These are phyloP conservation scores for Dasyornis broadbenti DNA, from an alignment of 2,113 vertebrate species.

Conservation along the genomic window DNA sequence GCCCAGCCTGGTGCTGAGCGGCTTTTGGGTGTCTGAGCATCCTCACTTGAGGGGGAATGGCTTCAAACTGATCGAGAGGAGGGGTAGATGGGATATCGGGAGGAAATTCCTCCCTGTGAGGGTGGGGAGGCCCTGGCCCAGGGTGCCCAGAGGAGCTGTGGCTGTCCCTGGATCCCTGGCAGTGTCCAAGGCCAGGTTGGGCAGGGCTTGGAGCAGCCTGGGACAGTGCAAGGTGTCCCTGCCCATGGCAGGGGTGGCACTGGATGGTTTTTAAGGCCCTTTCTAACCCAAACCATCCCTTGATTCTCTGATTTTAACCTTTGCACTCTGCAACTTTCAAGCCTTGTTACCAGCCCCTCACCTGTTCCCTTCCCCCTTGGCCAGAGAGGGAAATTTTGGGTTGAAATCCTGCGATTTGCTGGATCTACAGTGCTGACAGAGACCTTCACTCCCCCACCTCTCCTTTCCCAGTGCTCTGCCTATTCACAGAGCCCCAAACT, in stretches of 20 bases:
- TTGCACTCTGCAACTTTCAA: not conserved
- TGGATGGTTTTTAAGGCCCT: not conserved
- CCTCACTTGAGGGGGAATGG: not conserved
- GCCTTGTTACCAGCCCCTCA: not conserved
- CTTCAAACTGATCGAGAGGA: not conserved
- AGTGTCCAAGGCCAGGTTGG: not conserved
- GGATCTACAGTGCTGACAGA: not conserved
- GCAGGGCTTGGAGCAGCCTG: rapidly evolving
- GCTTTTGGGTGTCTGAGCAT: not conserved
- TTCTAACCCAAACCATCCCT: not conserved
- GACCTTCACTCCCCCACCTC: not conserved
- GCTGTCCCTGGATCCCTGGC: not conserved
- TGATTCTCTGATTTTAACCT: not conserved
- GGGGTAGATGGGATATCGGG: not conserved
- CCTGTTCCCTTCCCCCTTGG: not conserved
- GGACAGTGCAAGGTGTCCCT: not conserved
- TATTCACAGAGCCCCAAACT: not conserved
- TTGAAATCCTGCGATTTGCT: not conserved
- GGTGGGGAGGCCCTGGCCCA: not conserved
- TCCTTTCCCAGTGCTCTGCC: not conserved
- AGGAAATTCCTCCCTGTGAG: not conserved
- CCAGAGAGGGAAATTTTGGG: not conserved
- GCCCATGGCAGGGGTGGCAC: not conserved
- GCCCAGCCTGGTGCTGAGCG: not conserved
- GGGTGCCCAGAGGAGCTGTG: not conserved